Percentiles rank a stretch among this genome's conserved stretches.
phyloP scores from a whole-genome alignment of 2,113 vertebrate species.

The Hepsetus odoe region DNA sequence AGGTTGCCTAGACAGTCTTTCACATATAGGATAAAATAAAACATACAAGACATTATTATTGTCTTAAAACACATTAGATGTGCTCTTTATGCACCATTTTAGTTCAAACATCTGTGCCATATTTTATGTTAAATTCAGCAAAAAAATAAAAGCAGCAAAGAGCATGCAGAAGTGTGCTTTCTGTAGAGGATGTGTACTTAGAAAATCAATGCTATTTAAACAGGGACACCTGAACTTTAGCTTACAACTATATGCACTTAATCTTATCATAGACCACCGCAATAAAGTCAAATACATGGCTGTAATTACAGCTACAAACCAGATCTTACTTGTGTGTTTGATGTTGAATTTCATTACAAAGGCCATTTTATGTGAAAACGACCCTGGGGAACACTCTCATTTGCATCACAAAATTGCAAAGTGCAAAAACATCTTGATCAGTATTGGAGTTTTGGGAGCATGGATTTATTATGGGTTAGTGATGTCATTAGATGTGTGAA shows the following conservation, averaged over 20 bases:
- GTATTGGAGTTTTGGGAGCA: slow-evolving; percentile 50
- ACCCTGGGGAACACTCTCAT: neutral
- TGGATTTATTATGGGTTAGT: slow-evolving; percentile 47
- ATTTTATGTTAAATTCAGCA: too few species aligned
- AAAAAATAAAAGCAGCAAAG: too few species aligned
- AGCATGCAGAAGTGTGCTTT: too few species aligned
- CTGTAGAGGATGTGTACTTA: too few species aligned
- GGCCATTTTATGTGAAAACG: slow-evolving; percentile 9
- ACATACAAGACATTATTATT: too few species aligned
- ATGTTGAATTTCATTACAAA: slow-evolving; percentile 19
- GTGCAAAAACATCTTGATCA: slow-evolving; percentile 45
- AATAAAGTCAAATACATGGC: slow-evolving; percentile 12
- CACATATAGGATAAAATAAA: too few species aligned
- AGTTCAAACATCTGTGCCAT: too few species aligned
- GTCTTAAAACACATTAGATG: too few species aligned
- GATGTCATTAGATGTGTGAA: slow-evolving; percentile 39
- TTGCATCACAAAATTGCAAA: slow-evolving; percentile 35
- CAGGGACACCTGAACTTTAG: too few species aligned
- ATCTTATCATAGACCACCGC: neutral
- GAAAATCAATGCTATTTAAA: too few species aligned
- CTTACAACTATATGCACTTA: neutral
- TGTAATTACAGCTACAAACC: neutral
- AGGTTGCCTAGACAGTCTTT: too few species aligned
- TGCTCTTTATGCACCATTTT: too few species aligned
- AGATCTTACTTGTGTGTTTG: neutral